Conservation (phyloP, 2,888 invertebrate species). For the Synanthedon tipuliformis region DNA sequence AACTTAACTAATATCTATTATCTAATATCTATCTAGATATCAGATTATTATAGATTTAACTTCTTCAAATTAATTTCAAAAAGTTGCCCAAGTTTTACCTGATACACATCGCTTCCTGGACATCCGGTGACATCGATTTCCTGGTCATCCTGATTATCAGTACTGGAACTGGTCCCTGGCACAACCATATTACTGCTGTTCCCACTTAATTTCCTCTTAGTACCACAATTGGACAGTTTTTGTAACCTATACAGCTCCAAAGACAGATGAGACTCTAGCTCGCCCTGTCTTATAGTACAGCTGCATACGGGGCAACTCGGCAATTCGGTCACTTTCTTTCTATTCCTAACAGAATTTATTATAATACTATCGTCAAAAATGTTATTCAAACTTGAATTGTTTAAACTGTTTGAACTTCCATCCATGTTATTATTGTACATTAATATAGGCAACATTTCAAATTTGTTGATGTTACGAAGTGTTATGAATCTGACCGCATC, state of each 20-base stretch:
- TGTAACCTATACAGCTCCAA: constrained; percentile 75
- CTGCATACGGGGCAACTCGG: constrained; percentile 92
- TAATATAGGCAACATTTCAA: constrained; percentile 59
- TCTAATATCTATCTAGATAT: too few relatives aligned
- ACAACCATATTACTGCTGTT: constrained; percentile 29
- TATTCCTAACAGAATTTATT: constrained; percentile 63
- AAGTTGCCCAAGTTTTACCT: constrained; percentile 23
- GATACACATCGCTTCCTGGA: constrained; percentile 56
- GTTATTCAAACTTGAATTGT: constrained; percentile 31
- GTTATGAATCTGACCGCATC: neutral
- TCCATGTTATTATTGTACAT: constrained; percentile 64
- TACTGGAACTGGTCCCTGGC: constrained; percentile 36
- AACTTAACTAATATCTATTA: too few relatives aligned
- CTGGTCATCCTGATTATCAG: constrained; percentile 30
- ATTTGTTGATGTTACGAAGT: neutral
- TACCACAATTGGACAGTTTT: constrained; percentile 37
- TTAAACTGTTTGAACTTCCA: constrained; percentile 40
- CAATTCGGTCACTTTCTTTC: constrained; percentile 74
- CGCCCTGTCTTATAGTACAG: constrained; percentile 82
- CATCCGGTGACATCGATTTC: constrained; percentile 54
- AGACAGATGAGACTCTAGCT: constrained; percentile 85
- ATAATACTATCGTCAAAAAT: constrained; percentile 54
- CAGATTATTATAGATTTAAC: too few relatives aligned
- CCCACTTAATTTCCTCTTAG: constrained; percentile 47
- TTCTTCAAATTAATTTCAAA: neutral